These are phyloP conservation scores for Drosophila murphyi DNA, from an alignment of 1,140 invertebrate genomes.

Conservation along the genomic window DNA sequence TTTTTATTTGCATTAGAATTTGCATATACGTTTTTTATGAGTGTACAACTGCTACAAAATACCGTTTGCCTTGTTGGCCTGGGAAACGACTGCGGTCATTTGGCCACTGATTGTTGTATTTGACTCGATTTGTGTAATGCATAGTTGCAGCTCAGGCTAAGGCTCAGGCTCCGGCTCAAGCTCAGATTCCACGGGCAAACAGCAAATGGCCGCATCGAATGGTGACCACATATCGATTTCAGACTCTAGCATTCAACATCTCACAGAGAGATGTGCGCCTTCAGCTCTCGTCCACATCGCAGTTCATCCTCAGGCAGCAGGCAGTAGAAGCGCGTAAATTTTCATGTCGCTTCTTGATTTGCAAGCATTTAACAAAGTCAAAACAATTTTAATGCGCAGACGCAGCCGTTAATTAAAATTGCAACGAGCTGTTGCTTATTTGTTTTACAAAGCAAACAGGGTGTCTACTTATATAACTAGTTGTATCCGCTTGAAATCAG, in stretches of 20 bases:
- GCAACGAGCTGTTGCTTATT: slow-evolving; percentile 69
- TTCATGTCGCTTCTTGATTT: slow-evolving; percentile 80
- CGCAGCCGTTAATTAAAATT: slow-evolving; percentile 82
- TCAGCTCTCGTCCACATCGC: slow-evolving; percentile 14
- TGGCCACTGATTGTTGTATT: slow-evolving; percentile 77
- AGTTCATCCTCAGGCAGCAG: slow-evolving; percentile 24
- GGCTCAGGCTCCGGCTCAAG: neutral
- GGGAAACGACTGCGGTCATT: slow-evolving; percentile 56
- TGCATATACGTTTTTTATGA: neutral
- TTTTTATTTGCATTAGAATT: too few species aligned
- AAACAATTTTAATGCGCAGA: slow-evolving; percentile 82
- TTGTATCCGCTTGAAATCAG: neutral
- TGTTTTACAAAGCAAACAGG: slow-evolving; percentile 18
- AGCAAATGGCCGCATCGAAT: slow-evolving; percentile 56
- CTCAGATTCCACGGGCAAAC: slow-evolving; percentile 16
- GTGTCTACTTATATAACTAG: neutral
- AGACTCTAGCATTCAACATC: slow-evolving; percentile 24
- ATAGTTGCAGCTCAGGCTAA: slow-evolving; percentile 13
- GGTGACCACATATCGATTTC: slow-evolving; percentile 72
- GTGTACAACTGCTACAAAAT: neutral
- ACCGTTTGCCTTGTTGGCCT: slow-evolving; percentile 30
- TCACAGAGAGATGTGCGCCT: neutral
- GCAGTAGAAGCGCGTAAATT: slow-evolving; percentile 68
- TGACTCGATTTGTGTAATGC: slow-evolving; percentile 47
- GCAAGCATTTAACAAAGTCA: slow-evolving; percentile 83